A percentile compares a stretch with the other conserved stretches of the same genome.
Conservation (phyloP, 2,888 invertebrate species). For the Callyntrura guangdongensis region DNA sequence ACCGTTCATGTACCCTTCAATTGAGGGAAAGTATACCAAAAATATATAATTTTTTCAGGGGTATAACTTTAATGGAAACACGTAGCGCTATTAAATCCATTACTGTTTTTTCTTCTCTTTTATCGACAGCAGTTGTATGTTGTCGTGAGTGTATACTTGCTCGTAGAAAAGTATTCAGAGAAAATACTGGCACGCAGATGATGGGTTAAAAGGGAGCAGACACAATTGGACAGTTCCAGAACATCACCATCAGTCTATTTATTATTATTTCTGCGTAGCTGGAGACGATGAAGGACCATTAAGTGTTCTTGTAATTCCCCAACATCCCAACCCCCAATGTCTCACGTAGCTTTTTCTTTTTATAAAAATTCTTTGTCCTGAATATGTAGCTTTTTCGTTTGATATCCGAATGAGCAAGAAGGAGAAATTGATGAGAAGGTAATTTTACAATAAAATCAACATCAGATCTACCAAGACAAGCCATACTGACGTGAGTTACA, state of each 20-base stretch:
- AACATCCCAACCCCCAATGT: background rate
- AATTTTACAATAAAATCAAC: background rate
- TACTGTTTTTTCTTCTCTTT: constrained; percentile 26
- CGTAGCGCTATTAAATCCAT: constrained; percentile 76
- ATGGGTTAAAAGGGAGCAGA: constrained; percentile 74
- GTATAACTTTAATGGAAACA: constrained; percentile 69
- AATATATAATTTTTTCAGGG: background rate
- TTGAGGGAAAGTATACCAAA: constrained; percentile 6
- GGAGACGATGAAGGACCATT: constrained; percentile 37
- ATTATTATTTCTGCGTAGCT: constrained; percentile 51
- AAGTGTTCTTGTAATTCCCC: background rate
- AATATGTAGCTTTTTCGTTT: background rate
- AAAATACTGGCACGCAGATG: constrained; percentile 24
- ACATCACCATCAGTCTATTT: constrained; percentile 30
- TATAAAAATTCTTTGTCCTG: background rate
- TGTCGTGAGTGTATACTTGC: no score
- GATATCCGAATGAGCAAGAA: background rate
- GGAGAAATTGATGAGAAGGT: background rate
- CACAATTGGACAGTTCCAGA: constrained; percentile 42
- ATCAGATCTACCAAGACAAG: background rate
- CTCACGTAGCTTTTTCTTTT: background rate
- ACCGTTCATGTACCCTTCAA: constrained; percentile 52
- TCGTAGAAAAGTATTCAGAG: background rate
- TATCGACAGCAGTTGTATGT: constrained; percentile 31
- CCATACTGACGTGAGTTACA: background rate